Percentiles rank a stretch among this genome's conserved stretches.
Conservation (phyloP, 64 coral and sea anemone species). For the Stylophora pistillata region DNA sequence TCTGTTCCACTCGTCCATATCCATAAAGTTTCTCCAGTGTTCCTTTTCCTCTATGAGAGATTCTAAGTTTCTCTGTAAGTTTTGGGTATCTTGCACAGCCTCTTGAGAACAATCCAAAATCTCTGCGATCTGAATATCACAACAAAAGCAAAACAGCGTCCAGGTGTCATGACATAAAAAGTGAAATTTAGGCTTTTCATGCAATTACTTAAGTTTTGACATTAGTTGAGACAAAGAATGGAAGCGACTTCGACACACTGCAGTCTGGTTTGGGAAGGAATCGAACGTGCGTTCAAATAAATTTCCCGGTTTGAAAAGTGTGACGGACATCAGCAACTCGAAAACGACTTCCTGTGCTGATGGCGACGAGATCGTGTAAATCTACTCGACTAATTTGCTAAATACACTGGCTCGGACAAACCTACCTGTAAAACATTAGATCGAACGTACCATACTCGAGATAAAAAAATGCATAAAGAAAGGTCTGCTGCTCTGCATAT, state of each 20-base stretch:
- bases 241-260: background rate
- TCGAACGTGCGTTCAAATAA: background rate
- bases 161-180: background rate
- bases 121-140: constrained; percentile 26
- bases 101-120: constrained; percentile 25
- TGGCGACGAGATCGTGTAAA: background rate
- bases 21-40: constrained; percentile 15
- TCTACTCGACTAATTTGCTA: background rate
- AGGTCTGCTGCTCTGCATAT: background rate
- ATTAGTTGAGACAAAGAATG: background rate
- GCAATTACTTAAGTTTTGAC: background rate
- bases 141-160: background rate
- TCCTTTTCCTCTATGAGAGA: constrained; percentile 14
- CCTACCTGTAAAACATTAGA: background rate
- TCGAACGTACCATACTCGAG: background rate
- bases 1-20: constrained; percentile 17
- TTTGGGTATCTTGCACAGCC: background rate
- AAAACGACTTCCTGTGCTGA: background rate
- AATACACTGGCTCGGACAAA: background rate
- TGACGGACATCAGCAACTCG: background rate
- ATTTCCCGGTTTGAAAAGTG: background rate
- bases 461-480: background rate
- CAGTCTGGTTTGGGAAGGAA: background rate
- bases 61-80: background rate
- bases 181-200: background rate